These are phyloP conservation scores for Arrhopalites spinosus DNA, from an alignment of 2,888 invertebrate species.

Conservation along the genomic window DNA sequence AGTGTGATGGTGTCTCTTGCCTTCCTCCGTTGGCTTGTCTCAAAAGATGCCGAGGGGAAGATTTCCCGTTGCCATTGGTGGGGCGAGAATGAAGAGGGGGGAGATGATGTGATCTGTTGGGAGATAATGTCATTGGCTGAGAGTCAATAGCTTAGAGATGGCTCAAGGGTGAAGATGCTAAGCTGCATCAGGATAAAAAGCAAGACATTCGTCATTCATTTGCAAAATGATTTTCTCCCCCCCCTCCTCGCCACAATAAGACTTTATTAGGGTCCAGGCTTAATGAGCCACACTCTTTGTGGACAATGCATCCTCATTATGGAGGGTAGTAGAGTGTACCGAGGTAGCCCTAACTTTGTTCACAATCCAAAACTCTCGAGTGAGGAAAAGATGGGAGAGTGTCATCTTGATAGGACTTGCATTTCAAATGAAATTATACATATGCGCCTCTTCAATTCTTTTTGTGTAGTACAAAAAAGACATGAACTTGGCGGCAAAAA, in stretches of 20 bases:
- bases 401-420: background rate
- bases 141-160: slow-evolving; percentile 31
- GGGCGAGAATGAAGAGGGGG: background rate
- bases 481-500: too few relatives aligned
- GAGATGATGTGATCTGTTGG: slow-evolving; percentile 16
- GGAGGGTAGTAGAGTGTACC: too few relatives aligned
- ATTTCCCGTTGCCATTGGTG: slow-evolving; percentile 23
- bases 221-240: slow-evolving; percentile 12
- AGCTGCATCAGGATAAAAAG: slow-evolving; percentile 19
- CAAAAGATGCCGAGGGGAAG: slow-evolving; percentile 18
- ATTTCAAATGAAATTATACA: background rate
- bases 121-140: slow-evolving; percentile 31
- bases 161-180: slow-evolving; percentile 31
- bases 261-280: slow-evolving; percentile 10
- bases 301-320: slow-evolving; percentile 30
- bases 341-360: background rate
- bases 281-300: slow-evolving; percentile 18
- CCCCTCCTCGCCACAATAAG: background rate
- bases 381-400: background rate
- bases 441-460: background rate
- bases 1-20: background rate
- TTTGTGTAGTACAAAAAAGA: background rate
- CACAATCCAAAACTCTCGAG: background rate
- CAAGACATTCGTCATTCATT: slow-evolving; percentile 31
- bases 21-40: background rate